phyloP scores from a whole-genome alignment of 2,888 invertebrate species.

The Hemistola chrysoprasaria region DNA sequence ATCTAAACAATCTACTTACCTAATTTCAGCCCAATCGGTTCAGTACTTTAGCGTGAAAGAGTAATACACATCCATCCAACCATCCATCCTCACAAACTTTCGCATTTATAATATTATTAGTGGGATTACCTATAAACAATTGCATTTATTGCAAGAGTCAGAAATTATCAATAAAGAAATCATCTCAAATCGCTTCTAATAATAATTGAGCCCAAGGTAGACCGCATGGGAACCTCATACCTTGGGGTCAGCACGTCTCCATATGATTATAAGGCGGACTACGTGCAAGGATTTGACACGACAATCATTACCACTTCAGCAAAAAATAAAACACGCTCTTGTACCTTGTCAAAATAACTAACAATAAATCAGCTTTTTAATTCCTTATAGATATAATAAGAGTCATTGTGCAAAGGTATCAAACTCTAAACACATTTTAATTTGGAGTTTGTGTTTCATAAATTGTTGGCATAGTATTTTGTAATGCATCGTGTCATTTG shows the following conservation, averaged over 20 bases:
- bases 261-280: constrained; percentile 29
- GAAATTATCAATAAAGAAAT: constrained; percentile 22
- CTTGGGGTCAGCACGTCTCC: constrained; percentile 26
- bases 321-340: neutral
- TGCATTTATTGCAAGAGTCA: too few species aligned
- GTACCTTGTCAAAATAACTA: too few species aligned
- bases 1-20: too few species aligned
- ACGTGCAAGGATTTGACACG: constrained; percentile 36
- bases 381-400: too few species aligned
- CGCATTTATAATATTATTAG: too few species aligned
- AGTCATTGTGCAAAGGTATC: too few species aligned
- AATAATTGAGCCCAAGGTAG: constrained; percentile 22
- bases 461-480: constrained; percentile 18
- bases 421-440: neutral
- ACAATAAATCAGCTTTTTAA: too few species aligned
- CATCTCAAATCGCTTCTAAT: constrained; percentile 24
- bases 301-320: constrained; percentile 4
- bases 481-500: constrained; percentile 20
- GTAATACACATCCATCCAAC: too few species aligned
- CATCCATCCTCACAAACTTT: too few species aligned
- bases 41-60: too few species aligned
- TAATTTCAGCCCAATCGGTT: too few species aligned
- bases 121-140: too few species aligned
- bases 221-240: constrained; percentile 25
- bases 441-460: constrained; percentile 9